phyloP scores from a whole-genome alignment of 2,888 invertebrate species.

The Orthonychiurus folsomi region DNA sequence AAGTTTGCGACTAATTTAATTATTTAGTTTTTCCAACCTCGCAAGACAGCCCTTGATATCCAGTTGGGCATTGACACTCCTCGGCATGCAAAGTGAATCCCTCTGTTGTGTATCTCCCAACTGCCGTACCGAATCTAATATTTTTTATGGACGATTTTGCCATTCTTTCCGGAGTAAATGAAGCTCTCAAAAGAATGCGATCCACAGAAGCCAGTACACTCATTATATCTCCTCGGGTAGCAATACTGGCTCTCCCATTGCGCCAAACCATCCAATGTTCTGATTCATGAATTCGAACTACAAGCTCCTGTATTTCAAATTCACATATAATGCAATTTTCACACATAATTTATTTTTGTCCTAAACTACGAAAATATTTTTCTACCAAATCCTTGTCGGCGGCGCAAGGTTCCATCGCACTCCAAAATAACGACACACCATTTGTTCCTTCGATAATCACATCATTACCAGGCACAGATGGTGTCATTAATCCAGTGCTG shows the following conservation, averaged over 20 bases:
- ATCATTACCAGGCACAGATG: slow-evolving; percentile 5
- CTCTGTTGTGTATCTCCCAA: not conserved
- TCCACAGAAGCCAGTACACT: slow-evolving; percentile 29
- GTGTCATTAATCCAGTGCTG: not conserved
- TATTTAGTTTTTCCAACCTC: slow-evolving; percentile 16
- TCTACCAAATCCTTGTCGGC: not conserved
- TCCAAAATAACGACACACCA: slow-evolving; percentile 6
- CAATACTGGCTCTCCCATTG: slow-evolving; percentile 3
- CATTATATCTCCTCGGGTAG: slow-evolving; percentile 27
- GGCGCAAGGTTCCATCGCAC: not conserved
- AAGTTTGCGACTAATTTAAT: no score
- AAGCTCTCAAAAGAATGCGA: slow-evolving; percentile 26
- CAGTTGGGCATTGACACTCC: slow-evolving; percentile 23
- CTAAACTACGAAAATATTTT: not conserved
- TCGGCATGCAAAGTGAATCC: slow-evolving; percentile 10
- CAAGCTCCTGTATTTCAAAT: not conserved
- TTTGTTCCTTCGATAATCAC: slow-evolving; percentile 7
- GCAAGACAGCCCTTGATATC: slow-evolving; percentile 28
- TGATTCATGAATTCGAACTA: slow-evolving; percentile 2
- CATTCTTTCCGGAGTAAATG: slow-evolving; percentile 2
- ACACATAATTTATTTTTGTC: no score
- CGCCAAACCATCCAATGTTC: slow-evolving; percentile 21
- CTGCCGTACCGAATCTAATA: not conserved
- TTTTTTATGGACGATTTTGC: not conserved
- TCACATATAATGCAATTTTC: no score